Percentiles rank a stretch among this genome's conserved stretches.
Evolutionary conservation across 2,113 vertebrate species (phyloP).

Genomic region (Beaufortia kweichowensis): DNA sequence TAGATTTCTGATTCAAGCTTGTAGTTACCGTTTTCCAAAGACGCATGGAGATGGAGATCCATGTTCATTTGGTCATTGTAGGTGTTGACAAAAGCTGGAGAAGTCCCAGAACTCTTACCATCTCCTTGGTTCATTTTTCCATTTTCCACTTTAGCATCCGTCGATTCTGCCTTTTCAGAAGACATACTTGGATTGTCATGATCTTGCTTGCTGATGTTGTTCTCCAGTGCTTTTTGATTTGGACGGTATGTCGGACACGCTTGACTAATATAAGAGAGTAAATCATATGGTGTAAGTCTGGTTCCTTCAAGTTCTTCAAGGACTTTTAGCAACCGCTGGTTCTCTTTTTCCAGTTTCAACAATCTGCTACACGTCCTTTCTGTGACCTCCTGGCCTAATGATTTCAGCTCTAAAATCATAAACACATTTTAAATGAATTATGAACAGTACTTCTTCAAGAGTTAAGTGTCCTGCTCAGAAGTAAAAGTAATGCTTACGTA

Average conservation of each 20-base stretch:
- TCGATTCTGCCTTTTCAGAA: neutral
- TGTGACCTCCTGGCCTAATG: slow-evolving; percentile 92
- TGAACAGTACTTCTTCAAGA: no score
- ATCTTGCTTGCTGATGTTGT: slow-evolving; percentile 53
- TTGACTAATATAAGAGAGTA: neutral
- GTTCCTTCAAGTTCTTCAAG: slow-evolving; percentile 85
- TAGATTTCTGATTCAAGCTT: slow-evolving; percentile 93
- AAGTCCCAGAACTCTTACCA: slow-evolving; percentile 84
- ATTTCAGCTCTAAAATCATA: slow-evolving; percentile 80
- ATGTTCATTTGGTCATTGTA: slow-evolving; percentile 81
- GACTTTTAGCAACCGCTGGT: slow-evolving; percentile 90
- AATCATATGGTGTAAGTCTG: slow-evolving; percentile 33
- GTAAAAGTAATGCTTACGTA: no score
- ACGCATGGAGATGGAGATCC: slow-evolving; percentile 92
- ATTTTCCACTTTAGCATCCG: neutral
- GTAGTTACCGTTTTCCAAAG: slow-evolving; percentile 92
- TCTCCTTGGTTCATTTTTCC: slow-evolving; percentile 69
- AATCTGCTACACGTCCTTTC: slow-evolving; percentile 92
- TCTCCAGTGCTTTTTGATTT: slow-evolving; percentile 83
- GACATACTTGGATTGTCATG: no score
- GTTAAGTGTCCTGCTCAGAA: no score
- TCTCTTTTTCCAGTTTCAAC: slow-evolving; percentile 96
- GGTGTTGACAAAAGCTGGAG: slow-evolving; percentile 91
- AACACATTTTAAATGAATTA: neutral
- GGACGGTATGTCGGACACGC: neutral